phyloP scores from a whole-genome alignment of 2,113 vertebrate species.

The Microcebus jonahi region DNA sequence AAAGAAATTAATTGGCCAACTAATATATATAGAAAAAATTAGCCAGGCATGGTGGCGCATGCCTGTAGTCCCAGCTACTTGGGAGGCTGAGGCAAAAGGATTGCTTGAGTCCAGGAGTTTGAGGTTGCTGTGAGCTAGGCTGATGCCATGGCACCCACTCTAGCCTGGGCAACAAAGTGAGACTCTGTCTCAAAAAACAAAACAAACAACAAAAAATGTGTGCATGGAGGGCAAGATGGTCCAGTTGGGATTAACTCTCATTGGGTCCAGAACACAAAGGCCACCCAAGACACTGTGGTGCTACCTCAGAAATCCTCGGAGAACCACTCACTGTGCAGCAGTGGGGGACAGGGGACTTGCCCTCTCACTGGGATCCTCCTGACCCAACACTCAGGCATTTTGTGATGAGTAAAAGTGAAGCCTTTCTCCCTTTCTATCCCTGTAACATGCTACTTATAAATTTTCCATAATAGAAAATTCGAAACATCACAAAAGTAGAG shows the following conservation, averaged over 20 bases:
- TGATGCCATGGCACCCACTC: too few relatives aligned
- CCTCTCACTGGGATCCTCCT: neutral
- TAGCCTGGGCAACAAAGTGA: too few relatives aligned
- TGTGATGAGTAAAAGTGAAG: neutral
- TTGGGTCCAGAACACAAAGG: neutral
- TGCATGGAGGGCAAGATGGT: accelerated
- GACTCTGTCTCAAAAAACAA: too few relatives aligned
- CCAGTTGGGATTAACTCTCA: neutral
- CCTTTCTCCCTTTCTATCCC: neutral
- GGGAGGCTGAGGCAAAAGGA: too few relatives aligned
- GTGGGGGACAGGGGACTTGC: neutral
- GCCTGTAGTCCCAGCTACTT: too few relatives aligned
- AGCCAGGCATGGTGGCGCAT: too few relatives aligned
- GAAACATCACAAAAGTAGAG: neutral
- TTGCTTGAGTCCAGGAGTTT: too few relatives aligned
- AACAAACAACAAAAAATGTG: neutral
- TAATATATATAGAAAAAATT: too few relatives aligned
- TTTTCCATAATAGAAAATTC: neutral
- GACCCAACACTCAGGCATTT: neutral
- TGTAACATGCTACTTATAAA: neutral
- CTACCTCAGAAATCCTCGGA: accelerated
- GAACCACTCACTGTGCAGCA: neutral
- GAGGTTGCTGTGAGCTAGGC: too few relatives aligned
- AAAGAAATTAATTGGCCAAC: too few relatives aligned
- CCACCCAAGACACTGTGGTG: neutral